Percentiles rank a stretch among this genome's conserved stretches.
These are phyloP conservation scores for Desmophyllum pertusum DNA, from an alignment of 92 coral and sea anemone genomes.

Conservation along the genomic window DNA sequence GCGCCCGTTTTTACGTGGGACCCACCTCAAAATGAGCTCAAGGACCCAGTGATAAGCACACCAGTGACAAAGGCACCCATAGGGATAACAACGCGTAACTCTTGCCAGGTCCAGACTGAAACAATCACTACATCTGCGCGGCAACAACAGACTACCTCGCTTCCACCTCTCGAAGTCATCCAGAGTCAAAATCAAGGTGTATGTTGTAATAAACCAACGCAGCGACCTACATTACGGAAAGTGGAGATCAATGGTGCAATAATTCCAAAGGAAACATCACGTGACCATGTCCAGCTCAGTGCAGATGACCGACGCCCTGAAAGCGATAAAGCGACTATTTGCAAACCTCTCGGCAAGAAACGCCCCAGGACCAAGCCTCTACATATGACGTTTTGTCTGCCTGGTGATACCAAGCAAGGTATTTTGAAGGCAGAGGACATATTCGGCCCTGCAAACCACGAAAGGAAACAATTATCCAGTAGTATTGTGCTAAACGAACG, in stretches of 20 bases:
- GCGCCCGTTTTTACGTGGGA: slow-evolving; percentile 16
- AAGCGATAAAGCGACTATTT: not conserved
- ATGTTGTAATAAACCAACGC: not conserved
- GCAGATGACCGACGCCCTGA: not conserved
- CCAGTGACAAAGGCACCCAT: not conserved
- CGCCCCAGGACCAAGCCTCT: not conserved
- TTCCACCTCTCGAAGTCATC: not conserved
- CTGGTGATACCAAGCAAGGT: not conserved
- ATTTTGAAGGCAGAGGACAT: not conserved
- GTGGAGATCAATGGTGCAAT: not conserved
- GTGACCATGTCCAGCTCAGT: not conserved
- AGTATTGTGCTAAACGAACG: not conserved
- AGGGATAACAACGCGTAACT: not conserved
- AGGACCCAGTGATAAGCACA: slow-evolving; percentile 3
- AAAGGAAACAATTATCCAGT: not conserved
- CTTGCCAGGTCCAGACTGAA: not conserved
- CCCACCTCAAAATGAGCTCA: not conserved
- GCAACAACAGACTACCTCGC: not conserved
- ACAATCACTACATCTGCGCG: not conserved
- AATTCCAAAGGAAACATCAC: not conserved
- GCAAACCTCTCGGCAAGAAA: not conserved
- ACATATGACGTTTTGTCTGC: not conserved
- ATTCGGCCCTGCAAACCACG: not conserved
- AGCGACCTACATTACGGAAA: not conserved
- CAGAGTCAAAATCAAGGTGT: not conserved